Evolutionary conservation across 2,797 vertebrate species (phyloP), one percentile per base, ranked within the genome.

Genomic region (Typhlichthys subterraneus): DNA sequence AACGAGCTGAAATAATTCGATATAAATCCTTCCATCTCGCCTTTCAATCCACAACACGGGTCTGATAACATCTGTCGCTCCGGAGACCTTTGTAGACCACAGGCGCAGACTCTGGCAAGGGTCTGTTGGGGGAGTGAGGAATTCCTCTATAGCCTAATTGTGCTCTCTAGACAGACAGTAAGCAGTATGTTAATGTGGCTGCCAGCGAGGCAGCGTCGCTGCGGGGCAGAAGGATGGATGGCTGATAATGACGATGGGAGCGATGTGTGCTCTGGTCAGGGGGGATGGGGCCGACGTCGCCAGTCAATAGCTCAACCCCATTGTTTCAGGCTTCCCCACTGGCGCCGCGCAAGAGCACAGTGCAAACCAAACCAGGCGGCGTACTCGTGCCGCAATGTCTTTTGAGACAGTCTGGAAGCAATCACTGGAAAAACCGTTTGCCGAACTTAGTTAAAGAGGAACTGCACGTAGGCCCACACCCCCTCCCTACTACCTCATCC

Each of bases 281-380:
- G 38, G 45, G 15, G 56, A 1, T 12, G 59, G 31, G 59, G 59
- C n/a, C 12, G 66, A 53, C 64, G 82, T 74, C 70, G 74, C 67
- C 61, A 78, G 83, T 84, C 85, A 84, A 82, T 75, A 75, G 82
- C 80, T 85, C 88, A 82, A 85, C 77, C 83, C 81, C 73, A 87
- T 91, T 92, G 89, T 89, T 88, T 82, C 66, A 77, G 85, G 78
- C 87, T 85, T 85, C 82, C 81, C 85, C 79, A 83, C 87, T 91
- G 92, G 91, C 92, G 91, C 92, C 91, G 76, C 69, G 70, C 75
- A 82, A 84, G 80, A 86, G 80, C 76, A 46, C 71, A 70, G 69
- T 62, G 77, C 82, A 70, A 63, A 67, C 67, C 50, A 57, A 79
- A 64, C 61, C 59, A 59, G 60, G 59, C 62, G 69, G 70, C 60